Evolutionary conservation across 1,140 invertebrate species (phyloP), one percentile per base, ranked within the genome.

Genomic region (Frieseomelitta varia): DNA sequence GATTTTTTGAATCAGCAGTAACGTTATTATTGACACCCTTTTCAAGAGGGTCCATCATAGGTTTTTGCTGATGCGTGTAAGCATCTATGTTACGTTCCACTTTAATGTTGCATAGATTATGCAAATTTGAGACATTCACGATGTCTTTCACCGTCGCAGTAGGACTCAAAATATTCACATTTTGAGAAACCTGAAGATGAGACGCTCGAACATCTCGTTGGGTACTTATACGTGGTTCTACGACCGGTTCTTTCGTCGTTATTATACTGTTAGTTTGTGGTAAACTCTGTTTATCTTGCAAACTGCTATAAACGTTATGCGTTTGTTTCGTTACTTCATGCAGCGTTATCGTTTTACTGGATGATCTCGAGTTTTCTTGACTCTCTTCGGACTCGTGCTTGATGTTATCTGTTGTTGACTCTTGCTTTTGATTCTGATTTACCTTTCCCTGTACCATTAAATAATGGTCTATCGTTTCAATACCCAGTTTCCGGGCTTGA

Each of bases 401-500:
- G 15, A 53, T 73, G 27, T n/a, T 61, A 8, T 10, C 39, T 21
- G 30, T 47, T n/a, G 53, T 67, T 0, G 77, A 24, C 4, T 84
- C 78, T 11, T 88, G 51, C 24, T 79, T 85, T 14, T 75, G 39
- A 21, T 30, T 53, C 17, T 30, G 51, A 27, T 56, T 75, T 2
- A 30, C 63, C 4, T 86, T 89, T 3, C 58, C 78, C 34, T 85
- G 69, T 2, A 89, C 86, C 67, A 88, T 73, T 4, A 85, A 17
- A 67, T 84, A 88, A 1, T 61, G 74, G n/a, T 92, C 86, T n/a
- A 90, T 89, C 4, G 86, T 87, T 71, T 92, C 92, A 6, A 92
- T 88, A 14, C 92, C 93, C 34, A 93, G 87, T 85, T 93, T 91
- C 19, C 85, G 93, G 0, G 91, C 91, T 27, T 94, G 94, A 10